phyloP scores from a whole-genome alignment of 1,140 invertebrate genomes.

The Drosophila aff. region DNA sequence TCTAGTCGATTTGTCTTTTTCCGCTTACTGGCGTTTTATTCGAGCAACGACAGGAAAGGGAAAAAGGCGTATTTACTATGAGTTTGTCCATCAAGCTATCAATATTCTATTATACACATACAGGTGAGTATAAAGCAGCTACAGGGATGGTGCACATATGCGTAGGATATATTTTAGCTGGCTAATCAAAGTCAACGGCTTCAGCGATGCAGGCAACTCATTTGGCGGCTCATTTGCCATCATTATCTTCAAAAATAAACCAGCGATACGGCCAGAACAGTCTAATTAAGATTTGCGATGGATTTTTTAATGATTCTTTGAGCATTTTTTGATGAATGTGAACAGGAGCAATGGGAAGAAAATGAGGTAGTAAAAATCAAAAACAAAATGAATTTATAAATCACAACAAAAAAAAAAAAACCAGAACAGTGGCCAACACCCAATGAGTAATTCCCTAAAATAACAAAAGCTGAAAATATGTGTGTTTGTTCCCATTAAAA shows the following conservation, averaged over 20 bases:
- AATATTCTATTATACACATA: not conserved
- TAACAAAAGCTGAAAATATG: conserved; percentile 9
- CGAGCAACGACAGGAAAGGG: conserved; percentile 83
- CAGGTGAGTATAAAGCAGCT: conserved; percentile 41
- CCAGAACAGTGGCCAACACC: conserved; percentile 10
- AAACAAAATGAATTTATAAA: not conserved
- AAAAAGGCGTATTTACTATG: conserved; percentile 84
- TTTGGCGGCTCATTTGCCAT: conserved; percentile 54
- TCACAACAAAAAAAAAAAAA: not conserved
- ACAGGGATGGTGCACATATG: no score
- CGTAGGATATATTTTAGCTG: conserved; percentile 9
- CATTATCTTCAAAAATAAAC: conserved; percentile 25
- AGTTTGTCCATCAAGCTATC: conserved; percentile 50
- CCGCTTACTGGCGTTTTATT: conserved; percentile 84
- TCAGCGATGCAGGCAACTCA: conserved; percentile 45
- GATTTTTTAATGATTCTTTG: conserved; percentile 1
- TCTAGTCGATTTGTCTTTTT: conserved; percentile 85
- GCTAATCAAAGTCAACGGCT: conserved; percentile 49
- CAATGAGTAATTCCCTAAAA: conserved; percentile 29
- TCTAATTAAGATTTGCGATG: conserved; percentile 7
- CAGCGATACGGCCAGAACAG: not conserved
- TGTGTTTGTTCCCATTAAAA: conserved; percentile 9
- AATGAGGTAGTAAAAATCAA: not conserved
- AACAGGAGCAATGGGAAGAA: not conserved
- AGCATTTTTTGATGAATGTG: not conserved